A percentile compares a stretch with the other conserved stretches of the same genome.
Evolutionary conservation across 2,888 invertebrate species (phyloP).

Genomic region (Lobophora halterata): DNA sequence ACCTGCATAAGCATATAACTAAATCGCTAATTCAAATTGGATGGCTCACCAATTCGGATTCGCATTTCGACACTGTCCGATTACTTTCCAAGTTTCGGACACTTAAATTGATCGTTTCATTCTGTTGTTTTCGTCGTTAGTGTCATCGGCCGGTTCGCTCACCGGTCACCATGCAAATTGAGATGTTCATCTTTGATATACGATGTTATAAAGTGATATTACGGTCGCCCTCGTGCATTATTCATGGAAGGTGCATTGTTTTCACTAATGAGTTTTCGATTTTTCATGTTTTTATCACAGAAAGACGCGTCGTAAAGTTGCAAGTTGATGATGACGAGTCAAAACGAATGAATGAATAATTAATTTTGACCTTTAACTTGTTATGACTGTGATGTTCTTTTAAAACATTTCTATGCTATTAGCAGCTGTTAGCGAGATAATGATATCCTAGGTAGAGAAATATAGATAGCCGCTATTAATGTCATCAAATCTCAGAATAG

Average conservation of each 20-base stretch:
- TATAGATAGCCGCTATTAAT: no score
- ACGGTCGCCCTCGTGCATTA: conserved; percentile 37
- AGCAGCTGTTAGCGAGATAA: no score
- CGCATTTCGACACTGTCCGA: conserved; percentile 40
- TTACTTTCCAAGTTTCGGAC: conserved; percentile 61
- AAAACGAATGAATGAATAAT: no score
- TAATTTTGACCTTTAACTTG: no score
- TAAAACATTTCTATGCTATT: no score
- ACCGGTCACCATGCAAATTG: conserved; percentile 74
- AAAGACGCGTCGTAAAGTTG: no score
- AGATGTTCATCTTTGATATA: conserved; percentile 70
- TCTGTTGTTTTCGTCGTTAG: conserved; percentile 73
- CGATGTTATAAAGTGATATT: conserved; percentile 53
- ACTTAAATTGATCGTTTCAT: conserved; percentile 68
- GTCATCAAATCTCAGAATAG: no score
- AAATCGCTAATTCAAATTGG: no score
- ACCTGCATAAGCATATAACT: no score
- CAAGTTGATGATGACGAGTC: background rate
- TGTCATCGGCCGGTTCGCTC: conserved; percentile 59
- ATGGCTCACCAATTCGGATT: no score
- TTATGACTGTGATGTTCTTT: no score
- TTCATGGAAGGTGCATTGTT: conserved; percentile 42
- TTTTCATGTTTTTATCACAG: conserved; percentile 10
- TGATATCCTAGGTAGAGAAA: no score
- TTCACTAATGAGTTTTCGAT: conserved; percentile 31